Percentiles rank a stretch among this genome's conserved stretches.
These are phyloP conservation scores for Heliangelus exortis DNA, from an alignment of 2,797 vertebrate species.

Conservation along the genomic window DNA sequence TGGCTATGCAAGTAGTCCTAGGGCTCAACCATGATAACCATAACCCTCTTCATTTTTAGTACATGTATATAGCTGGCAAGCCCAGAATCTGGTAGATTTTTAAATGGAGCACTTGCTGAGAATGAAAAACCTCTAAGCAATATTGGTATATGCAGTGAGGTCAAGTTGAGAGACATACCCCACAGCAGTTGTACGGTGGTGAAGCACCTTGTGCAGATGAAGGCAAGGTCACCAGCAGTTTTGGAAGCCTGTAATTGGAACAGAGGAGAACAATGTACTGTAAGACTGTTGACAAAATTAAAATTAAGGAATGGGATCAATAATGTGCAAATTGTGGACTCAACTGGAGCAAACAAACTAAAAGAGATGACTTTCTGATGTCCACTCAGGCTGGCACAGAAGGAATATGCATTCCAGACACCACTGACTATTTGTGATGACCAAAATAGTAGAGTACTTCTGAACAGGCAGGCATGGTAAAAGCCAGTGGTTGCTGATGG, in stretches of 20 bases:
- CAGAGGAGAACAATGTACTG: neutral
- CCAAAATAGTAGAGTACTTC: neutral
- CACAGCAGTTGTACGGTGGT: neutral
- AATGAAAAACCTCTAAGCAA: neutral
- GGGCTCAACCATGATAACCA: neutral
- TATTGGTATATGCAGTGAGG: neutral
- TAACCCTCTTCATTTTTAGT: neutral
- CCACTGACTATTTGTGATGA: too few relatives aligned
- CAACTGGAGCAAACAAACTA: neutral
- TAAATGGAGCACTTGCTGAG: neutral
- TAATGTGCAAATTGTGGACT: neutral
- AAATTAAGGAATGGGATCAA: neutral
- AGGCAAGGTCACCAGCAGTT: neutral
- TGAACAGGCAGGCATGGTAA: neutral
- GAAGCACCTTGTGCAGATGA: neutral
- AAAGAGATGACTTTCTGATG: too few relatives aligned
- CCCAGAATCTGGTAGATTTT: neutral
- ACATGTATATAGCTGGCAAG: neutral
- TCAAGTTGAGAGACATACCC: neutral
- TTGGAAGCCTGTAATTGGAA: neutral
- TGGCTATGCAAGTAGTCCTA: neutral
- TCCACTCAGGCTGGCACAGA: too few relatives aligned
- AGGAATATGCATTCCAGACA: too few relatives aligned
- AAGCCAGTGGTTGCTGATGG: neutral
- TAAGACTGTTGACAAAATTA: neutral